Base-by-base conservation (phyloP, 2,797 vertebrate species). In the Thripadectes ignobilis region DNA sequence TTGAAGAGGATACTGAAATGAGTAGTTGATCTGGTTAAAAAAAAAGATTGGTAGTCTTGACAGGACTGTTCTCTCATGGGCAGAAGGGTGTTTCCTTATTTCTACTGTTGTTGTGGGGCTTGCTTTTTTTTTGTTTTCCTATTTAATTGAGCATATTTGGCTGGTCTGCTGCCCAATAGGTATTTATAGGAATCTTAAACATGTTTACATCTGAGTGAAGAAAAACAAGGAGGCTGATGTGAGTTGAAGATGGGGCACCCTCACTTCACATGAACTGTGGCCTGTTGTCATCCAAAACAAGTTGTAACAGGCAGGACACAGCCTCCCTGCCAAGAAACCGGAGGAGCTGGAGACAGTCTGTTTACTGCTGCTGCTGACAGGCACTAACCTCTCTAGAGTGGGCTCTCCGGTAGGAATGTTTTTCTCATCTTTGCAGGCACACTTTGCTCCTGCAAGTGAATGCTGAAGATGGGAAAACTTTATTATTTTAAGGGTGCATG, bases 201-300 rank as follows among this genome's bases (percentile, higher is more conserved):
- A 22, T 68, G 43, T 85, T 92, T 86, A 49, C 51, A 87, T 65
- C 74, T 62, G 65, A 90, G 52, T 38, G 48, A 88, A 32, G 67
- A 48, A 68, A 93, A 89, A 57, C 52, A 91, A 88, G 52, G 32
- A 66, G n/a, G n/a, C 83, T 76, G 82, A 66, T 75, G 65, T 36
- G 63, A 82, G 77, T 10, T 67, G 69, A 24, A 84, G 88, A 92
- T 81, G 85, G 85, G 76, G 73, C 69, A 93, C 69, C 10, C 45
- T 72, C 82, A 66, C 54, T 69, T 83, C 72, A 30, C 32, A 26
- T 16, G 32, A 74, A 80, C 46, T 14, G 71, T 76, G 75, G 58
- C 48, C 85, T 88, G 62, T 75, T 87, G 92, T 97, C 83, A 78
- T 95, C 77, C 58, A 41, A 90, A 93, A 88, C 85, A 88, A 88